Percentiles rank a stretch among this genome's conserved stretches.
phyloP scores from a whole-genome alignment of 2,113 vertebrate species.

The Datnioides undecimradiatus region DNA sequence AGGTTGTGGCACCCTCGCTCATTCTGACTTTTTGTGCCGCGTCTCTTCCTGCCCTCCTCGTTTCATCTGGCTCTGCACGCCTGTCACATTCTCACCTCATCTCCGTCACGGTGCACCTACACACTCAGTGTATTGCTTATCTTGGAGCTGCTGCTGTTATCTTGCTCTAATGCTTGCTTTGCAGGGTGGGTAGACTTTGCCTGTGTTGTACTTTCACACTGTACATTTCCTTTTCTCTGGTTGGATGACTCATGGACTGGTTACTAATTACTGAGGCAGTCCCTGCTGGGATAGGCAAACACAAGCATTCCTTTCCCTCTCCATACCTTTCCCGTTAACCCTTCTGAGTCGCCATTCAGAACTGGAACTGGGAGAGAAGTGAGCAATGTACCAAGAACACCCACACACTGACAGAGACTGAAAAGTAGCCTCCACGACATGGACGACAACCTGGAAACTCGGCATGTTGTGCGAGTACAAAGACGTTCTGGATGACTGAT shows the following conservation, averaged over 20 bases:
- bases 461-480: neutral
- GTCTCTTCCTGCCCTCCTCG: neutral
- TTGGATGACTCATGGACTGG: conserved; percentile 59
- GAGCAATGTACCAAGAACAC: conserved; percentile 40
- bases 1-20: neutral
- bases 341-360: neutral
- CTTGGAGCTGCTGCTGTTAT: neutral
- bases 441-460: conserved; percentile 23
- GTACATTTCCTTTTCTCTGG: conserved; percentile 34
- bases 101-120: conserved; percentile 8
- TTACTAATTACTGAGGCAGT: conserved; percentile 64
- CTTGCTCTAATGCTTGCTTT: conserved; percentile 32
- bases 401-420: conserved; percentile 26
- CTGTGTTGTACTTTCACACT: conserved; percentile 50
- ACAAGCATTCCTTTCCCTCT: conserved; percentile 47
- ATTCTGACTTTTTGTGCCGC: neutral
- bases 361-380: conserved; percentile 32
- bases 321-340: conserved; percentile 18
- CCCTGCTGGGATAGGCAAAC: conserved; percentile 48
- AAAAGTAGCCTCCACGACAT: conserved; percentile 2
- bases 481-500: conserved; percentile 25
- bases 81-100: conserved; percentile 1
- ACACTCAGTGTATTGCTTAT: conserved; percentile 16
- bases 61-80: neutral
- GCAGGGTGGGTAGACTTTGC: conserved; percentile 16